phyloP scores from a whole-genome alignment of 2,888 invertebrate species.

The Trichogramma dendrolimi region DNA sequence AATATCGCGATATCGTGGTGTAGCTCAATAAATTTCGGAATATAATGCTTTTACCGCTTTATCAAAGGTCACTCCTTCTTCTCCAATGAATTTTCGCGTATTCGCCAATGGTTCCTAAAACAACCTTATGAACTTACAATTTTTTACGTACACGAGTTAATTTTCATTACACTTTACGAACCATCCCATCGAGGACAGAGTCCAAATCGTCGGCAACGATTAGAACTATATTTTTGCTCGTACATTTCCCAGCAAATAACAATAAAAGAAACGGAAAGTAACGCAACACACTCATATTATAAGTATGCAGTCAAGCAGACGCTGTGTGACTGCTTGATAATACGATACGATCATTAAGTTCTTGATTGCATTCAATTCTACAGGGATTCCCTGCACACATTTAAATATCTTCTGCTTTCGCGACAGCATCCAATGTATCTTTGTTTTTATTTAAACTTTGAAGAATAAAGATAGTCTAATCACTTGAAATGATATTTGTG shows the following conservation, averaged over 20 bases:
- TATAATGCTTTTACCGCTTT: slow-evolving; percentile 65
- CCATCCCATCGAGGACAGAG: slow-evolving; percentile 71
- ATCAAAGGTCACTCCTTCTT: slow-evolving; percentile 64
- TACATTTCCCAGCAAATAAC: background rate
- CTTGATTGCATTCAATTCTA: too few species aligned
- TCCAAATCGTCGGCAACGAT: slow-evolving; percentile 86
- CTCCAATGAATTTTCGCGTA: slow-evolving; percentile 61
- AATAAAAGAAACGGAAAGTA: too few species aligned
- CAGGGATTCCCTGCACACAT: too few species aligned
- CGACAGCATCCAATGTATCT: too few species aligned
- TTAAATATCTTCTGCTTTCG: too few species aligned
- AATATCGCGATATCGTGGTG: background rate
- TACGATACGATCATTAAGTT: too few species aligned
- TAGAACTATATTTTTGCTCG: slow-evolving; percentile 64
- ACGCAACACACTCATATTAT: too few species aligned
- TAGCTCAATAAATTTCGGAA: background rate
- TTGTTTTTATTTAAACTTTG: too few species aligned
- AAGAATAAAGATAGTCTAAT: too few species aligned
- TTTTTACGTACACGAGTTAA: slow-evolving; percentile 3
- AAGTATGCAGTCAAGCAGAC: too few species aligned
- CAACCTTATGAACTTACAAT: slow-evolving; percentile 19
- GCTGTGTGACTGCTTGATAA: too few species aligned
- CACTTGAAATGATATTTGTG: too few species aligned
- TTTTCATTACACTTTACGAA: slow-evolving; percentile 49
- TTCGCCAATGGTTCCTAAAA: slow-evolving; percentile 67